Percentiles rank a stretch among this genome's conserved stretches.
These are phyloP conservation scores for Hesperia comma DNA, from an alignment of 2,888 invertebrate species.

Conservation along the genomic window DNA sequence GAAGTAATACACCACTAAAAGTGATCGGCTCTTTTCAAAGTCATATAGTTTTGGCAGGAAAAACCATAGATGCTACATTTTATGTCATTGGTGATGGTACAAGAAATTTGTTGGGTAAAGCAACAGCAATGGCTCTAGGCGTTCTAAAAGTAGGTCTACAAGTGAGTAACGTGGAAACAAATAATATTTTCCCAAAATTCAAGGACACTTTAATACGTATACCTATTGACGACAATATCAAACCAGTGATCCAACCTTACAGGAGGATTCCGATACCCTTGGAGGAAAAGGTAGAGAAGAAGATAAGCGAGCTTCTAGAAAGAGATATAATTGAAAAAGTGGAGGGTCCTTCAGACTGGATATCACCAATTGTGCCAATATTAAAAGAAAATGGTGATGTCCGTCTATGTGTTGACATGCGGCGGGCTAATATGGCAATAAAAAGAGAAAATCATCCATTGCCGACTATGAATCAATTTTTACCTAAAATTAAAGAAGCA, in stretches of 20 bases:
- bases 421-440: constrained; percentile 39
- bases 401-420: constrained; percentile 34
- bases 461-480: constrained; percentile 29
- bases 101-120: too few species aligned
- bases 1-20: too few species aligned
- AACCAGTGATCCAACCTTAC: too few species aligned
- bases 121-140: too few species aligned
- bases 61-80: background rate
- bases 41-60: too few species aligned
- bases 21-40: too few species aligned
- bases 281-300: constrained; percentile 20
- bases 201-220: too few species aligned
- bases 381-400: constrained; percentile 36
- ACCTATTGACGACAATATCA: too few species aligned
- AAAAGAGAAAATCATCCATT: background rate
- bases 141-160: background rate
- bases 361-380: constrained; percentile 41
- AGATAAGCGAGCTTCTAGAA: constrained; percentile 16
- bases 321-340: constrained; percentile 38
- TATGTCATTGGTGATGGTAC: background rate
- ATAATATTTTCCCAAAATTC: background rate
- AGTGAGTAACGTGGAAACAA: too few species aligned
- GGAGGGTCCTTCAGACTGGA: too few species aligned
- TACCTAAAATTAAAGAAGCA: constrained; percentile 39
- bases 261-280: too few species aligned